Evolutionary conservation across 2,113 vertebrate species (phyloP).

Genomic region (Theristicus caerulescens): DNA sequence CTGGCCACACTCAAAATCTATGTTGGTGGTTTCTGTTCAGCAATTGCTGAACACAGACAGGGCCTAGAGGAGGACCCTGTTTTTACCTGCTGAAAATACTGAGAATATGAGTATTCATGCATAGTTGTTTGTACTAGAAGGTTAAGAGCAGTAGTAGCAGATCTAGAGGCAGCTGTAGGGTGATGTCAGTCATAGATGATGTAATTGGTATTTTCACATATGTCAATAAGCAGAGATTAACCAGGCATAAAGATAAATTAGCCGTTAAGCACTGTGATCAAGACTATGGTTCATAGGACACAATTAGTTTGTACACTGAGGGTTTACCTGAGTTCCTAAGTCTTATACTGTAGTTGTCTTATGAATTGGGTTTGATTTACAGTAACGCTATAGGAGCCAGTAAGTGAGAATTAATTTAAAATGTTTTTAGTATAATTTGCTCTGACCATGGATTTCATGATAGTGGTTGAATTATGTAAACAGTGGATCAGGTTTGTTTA

Average conservation of each 20-base stretch:
- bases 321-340: background rate
- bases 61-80: background rate
- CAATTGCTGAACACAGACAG: background rate
- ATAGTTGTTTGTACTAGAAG: background rate
- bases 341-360: background rate
- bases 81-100: background rate
- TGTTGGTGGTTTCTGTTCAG: background rate
- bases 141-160: background rate
- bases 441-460: background rate
- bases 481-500: background rate
- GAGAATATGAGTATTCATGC: background rate
- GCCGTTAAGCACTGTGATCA: background rate
- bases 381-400: background rate
- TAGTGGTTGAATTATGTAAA: background rate
- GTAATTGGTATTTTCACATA: background rate
- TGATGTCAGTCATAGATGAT: background rate
- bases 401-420: background rate
- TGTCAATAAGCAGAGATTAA: constrained; percentile 3
- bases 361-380: background rate
- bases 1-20: background rate
- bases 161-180: background rate
- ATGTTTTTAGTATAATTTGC: background rate
- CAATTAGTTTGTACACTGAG: background rate
- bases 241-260: background rate
- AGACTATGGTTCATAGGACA: background rate